phyloP scores from a whole-genome alignment of 2,113 vertebrate species.

The Shinisaurus crocodilurus region DNA sequence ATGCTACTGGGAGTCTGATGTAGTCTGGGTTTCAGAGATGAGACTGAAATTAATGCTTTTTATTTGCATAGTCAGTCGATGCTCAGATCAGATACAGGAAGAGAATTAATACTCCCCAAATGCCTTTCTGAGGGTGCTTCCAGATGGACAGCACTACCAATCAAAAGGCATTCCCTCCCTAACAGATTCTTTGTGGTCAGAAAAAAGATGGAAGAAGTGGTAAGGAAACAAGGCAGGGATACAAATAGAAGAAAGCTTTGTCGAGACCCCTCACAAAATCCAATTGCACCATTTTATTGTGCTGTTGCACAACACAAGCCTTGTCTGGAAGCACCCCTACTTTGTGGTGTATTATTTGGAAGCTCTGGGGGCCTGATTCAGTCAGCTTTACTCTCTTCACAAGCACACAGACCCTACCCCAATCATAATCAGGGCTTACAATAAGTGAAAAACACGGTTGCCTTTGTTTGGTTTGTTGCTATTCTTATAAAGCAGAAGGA shows the following conservation, averaged over 20 bases:
- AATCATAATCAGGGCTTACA: neutral
- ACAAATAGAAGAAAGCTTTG: too few species aligned
- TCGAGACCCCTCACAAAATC: too few species aligned
- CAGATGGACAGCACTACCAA: too few species aligned
- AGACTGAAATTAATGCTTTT: neutral
- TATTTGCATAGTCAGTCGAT: neutral
- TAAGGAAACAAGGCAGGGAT: too few species aligned
- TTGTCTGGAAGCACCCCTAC: neutral
- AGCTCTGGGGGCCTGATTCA: slow-evolving; percentile 7
- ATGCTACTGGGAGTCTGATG: neutral
- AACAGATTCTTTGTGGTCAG: too few species aligned
- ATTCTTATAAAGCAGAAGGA: slow-evolving; percentile 6
- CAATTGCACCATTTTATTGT: too few species aligned
- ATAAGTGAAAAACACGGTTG: neutral
- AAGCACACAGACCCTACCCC: neutral
- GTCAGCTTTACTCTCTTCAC: neutral
- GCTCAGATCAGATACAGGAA: slow-evolving; percentile 4
- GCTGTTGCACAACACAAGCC: too few species aligned
- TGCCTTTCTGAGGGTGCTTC: neutral
- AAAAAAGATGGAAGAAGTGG: too few species aligned
- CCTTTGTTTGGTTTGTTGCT: neutral
- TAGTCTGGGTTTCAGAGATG: neutral
- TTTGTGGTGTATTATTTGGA: neutral
- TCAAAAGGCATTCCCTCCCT: too few species aligned
- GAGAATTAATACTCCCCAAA: slow-evolving; percentile 1